Percentiles rank a stretch among this genome's conserved stretches.
Conservation (phyloP, 35 echinoderm and acorn worm genomes). For the Chiridota heheva region DNA sequence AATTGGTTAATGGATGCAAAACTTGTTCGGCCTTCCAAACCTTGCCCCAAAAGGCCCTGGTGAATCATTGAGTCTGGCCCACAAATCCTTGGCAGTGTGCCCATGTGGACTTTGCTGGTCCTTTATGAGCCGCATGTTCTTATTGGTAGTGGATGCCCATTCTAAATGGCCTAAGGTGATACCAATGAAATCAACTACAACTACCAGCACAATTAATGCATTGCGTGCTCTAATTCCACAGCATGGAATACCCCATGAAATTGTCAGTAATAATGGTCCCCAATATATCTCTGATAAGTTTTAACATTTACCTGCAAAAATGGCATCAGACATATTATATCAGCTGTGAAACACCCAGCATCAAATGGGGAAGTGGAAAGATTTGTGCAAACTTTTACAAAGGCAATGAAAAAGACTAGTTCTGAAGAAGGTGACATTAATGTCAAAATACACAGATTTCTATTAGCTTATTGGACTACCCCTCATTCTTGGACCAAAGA, state of each 20-base stretch:
- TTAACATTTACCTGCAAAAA: constrained; percentile 11
- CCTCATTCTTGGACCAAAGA: too few relatives aligned
- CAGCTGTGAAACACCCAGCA: not conserved
- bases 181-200: not conserved
- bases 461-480: too few relatives aligned
- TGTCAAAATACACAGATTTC: too few relatives aligned
- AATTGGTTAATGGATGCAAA: too few relatives aligned
- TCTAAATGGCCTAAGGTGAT: not conserved
- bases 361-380: constrained; percentile 38
- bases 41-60: not conserved
- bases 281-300: constrained; percentile 39
- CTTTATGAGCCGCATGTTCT: too few relatives aligned
- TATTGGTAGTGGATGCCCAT: not conserved
- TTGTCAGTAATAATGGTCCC: constrained; percentile 29
- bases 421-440: not conserved
- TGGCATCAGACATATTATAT: constrained; percentile 38
- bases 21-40: constrained; percentile 13
- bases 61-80: constrained; percentile 28
- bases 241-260: constrained; percentile 30
- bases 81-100: too few relatives aligned
- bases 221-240: constrained; percentile 15
- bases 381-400: not conserved
- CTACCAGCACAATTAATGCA: constrained; percentile 10
- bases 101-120: constrained; percentile 51
- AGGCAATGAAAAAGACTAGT: constrained; percentile 41